Evolutionary conservation across 2,113 vertebrate species (phyloP).

Genomic region (Drymodes brunneopygia): DNA sequence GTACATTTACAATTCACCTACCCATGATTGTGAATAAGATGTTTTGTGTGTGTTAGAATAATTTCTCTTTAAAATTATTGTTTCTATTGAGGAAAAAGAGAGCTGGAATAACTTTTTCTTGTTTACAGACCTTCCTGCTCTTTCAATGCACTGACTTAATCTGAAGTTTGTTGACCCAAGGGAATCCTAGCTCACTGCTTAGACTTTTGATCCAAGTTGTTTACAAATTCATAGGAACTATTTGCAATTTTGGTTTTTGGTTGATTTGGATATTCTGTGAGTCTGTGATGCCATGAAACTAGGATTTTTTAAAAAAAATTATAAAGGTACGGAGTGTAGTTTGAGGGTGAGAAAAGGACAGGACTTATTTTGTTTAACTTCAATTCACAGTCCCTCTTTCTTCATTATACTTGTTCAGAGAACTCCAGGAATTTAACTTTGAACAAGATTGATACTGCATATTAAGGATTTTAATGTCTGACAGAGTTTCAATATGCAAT

Average conservation of each 20-base stretch:
- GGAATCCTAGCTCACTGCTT: background rate
- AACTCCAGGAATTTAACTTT: background rate
- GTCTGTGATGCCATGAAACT: background rate
- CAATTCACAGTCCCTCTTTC: background rate
- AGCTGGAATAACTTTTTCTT: background rate
- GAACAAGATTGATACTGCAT: background rate
- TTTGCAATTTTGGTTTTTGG: background rate
- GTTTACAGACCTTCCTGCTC: background rate
- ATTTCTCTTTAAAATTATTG: background rate
- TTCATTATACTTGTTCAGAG: background rate
- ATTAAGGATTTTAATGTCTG: background rate
- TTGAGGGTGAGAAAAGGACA: background rate
- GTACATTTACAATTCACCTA: background rate
- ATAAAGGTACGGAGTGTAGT: background rate
- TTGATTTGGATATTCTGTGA: background rate
- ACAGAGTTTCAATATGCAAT: background rate
- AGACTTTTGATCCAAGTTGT: background rate
- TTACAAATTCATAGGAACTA: background rate
- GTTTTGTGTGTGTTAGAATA: background rate
- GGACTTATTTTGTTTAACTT: background rate
- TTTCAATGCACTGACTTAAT: background rate
- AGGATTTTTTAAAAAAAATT: background rate
- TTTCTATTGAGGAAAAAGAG: background rate
- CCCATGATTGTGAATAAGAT: background rate
- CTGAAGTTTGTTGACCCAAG: background rate